These are phyloP conservation scores for Tringa solitaria DNA, from an alignment of 2,113 vertebrate genomes.

Conservation along the genomic window DNA sequence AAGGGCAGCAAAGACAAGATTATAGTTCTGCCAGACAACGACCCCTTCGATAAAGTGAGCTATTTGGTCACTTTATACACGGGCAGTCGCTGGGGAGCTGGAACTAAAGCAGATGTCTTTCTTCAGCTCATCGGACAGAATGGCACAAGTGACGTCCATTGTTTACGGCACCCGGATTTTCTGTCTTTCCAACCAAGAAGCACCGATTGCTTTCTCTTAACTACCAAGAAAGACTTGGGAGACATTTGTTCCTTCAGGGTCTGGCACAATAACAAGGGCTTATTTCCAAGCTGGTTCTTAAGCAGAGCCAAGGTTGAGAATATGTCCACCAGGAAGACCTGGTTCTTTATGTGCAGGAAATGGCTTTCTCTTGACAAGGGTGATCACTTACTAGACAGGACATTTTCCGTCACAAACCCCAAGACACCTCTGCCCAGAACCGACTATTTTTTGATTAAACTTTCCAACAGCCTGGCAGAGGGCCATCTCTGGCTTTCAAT, in stretches of 20 bases:
- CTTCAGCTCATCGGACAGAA: conserved; percentile 57
- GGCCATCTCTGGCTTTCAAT: conserved; percentile 67
- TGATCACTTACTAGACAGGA: neutral
- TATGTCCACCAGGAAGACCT: conserved; percentile 19
- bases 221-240: conserved; percentile 54
- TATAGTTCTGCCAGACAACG: conserved; percentile 67
- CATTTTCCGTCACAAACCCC: neutral
- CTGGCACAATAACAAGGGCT: conserved; percentile 65
- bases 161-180: conserved; percentile 55
- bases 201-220: conserved; percentile 68
- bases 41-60: conserved; percentile 60
- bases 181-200: conserved; percentile 42
- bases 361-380: conserved; percentile 63
- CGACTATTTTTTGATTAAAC: conserved; percentile 66
- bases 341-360: conserved; percentile 72
- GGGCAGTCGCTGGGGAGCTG: conserved; percentile 64
- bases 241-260: conserved; percentile 60
- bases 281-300: conserved; percentile 68
- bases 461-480: neutral
- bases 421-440: neutral
- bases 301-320: conserved; percentile 74
- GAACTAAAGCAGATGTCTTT: conserved; percentile 65
- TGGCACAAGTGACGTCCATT: conserved; percentile 6
- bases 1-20: neutral
- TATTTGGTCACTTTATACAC: conserved; percentile 75